Base-by-base conservation (phyloP, 2,797 vertebrate species). In the Nannoperca australis region DNA sequence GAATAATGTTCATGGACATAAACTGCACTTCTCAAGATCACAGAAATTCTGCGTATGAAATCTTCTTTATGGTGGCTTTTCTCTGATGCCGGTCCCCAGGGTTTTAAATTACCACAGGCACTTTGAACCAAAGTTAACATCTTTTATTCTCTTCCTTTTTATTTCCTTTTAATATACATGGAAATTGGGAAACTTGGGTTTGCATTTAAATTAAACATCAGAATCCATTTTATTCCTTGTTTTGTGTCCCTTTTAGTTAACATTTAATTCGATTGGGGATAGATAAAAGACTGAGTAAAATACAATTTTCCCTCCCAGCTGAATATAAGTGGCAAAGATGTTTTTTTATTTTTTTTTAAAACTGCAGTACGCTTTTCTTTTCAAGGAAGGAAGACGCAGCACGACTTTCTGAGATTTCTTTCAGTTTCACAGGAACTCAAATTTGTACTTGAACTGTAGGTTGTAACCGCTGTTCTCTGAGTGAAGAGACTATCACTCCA, bases 21-120 rank as follows among this genome's bases (percentile, higher is more conserved):
- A 81, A 82, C 38, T 69, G 59, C 45, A 22, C 27, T 30, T 3
- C 72, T 85, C 34, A 59, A 68, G 72, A 83, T 86, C 73, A 89
- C 27, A 85, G 70, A 70, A 61, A 56, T 7, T 51, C n/a, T 58
- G 68, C 34, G 51, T 42, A 65, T 76, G 59, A 79, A 77, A 77
- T 83, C 54, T 66, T 64, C 76, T 83, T 71, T 59, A 79, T 42
- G 61, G 60, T 66, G 69, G 9, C 47, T 82, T 76, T 69, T 38
- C 55, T 72, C 55, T 75, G 74, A 78, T 74, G 61, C 49, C 2
- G 17, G n/a, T 80, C 82, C 64, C 74, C 18, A 5, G 76, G 63
- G 81, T 38, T 78, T 79, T 72, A 32, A 76, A 83, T 82, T 44
- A 84, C 81, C 60, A 64, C 55, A 66, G 32, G 61, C 66, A 76